Conservation (phyloP, 2,113 vertebrate species). For the Gobiocypris rarus region DNA sequence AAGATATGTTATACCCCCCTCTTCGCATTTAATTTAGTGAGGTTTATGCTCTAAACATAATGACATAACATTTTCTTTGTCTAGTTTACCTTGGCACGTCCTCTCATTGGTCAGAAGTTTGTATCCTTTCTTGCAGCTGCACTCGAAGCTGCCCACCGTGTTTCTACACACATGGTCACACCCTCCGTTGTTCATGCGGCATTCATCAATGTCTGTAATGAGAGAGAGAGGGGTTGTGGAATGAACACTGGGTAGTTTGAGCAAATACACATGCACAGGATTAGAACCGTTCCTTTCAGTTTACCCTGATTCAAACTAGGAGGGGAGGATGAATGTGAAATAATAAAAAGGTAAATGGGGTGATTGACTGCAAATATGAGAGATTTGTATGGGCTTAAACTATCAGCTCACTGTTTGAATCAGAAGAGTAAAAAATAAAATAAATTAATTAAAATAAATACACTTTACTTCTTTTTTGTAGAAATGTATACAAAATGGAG, state of each 20-base stretch:
- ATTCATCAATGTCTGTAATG: constrained; percentile 91
- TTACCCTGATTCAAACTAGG: constrained; percentile 9
- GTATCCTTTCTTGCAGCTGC: constrained; percentile 98
- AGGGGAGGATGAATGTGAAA: neutral
- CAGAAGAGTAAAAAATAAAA: no score
- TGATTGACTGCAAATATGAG: constrained; percentile 2
- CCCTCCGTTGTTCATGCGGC: constrained; percentile 91
- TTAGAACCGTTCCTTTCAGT: neutral
- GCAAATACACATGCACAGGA: constrained; percentile 1
- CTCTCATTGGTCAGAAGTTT: constrained; percentile 97
- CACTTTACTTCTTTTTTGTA: no score
- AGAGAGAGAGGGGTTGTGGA: constrained; percentile 2
- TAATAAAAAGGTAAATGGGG: constrained; percentile 14
- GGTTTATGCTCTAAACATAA: neutral
- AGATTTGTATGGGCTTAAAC: neutral
- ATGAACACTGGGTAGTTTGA: neutral
- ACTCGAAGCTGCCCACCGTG: constrained; percentile 96
- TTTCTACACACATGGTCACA: constrained; percentile 98
- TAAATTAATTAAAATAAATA: no score
- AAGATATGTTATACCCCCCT: no score
- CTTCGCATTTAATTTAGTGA: no score
- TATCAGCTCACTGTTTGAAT: neutral
- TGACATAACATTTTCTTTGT: neutral
- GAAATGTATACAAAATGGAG: neutral
- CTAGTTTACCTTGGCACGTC: constrained; percentile 87